Conservation (phyloP, 1,140 invertebrate species). For the Ridgeia piscesae region DNA sequence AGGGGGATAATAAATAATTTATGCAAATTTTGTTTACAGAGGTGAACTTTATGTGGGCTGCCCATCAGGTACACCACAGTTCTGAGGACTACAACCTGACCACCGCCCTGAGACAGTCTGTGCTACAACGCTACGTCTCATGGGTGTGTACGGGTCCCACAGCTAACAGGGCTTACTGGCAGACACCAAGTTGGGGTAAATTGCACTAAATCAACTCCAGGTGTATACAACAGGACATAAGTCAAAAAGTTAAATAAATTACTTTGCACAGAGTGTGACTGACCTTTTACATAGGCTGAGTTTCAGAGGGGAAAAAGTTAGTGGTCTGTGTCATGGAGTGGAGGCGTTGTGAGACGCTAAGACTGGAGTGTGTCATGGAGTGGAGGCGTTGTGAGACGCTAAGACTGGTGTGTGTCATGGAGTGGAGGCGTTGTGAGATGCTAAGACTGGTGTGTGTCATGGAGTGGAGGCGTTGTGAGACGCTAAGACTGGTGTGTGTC, state of each 20-base stretch:
- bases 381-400: too few species aligned
- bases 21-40: constrained; percentile 56
- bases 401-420: constrained; percentile 37
- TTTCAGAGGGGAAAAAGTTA: not conserved
- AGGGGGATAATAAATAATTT: not conserved
- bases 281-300: too few species aligned
- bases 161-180: not conserved
- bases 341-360: too few species aligned
- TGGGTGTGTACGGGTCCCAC: constrained; percentile 67
- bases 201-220: too few species aligned
- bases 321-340: not conserved
- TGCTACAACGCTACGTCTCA: constrained; percentile 77
- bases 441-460: constrained; percentile 35
- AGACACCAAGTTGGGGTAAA: too few species aligned
- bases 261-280: too few species aligned
- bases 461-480: too few species aligned
- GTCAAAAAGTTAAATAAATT: too few species aligned
- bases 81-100: constrained; percentile 93
- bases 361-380: constrained; percentile 39
- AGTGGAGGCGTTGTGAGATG: too few species aligned
- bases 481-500: constrained; percentile 34
- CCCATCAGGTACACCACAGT: constrained; percentile 94
- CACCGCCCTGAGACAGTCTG: constrained; percentile 81
- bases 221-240: too few species aligned
- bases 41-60: constrained; percentile 88